Evolutionary conservation across 2,797 vertebrate genomes (phyloP), one percentile per base, ranked within the genome.

Genomic region (Parambassis ranga): DNA sequence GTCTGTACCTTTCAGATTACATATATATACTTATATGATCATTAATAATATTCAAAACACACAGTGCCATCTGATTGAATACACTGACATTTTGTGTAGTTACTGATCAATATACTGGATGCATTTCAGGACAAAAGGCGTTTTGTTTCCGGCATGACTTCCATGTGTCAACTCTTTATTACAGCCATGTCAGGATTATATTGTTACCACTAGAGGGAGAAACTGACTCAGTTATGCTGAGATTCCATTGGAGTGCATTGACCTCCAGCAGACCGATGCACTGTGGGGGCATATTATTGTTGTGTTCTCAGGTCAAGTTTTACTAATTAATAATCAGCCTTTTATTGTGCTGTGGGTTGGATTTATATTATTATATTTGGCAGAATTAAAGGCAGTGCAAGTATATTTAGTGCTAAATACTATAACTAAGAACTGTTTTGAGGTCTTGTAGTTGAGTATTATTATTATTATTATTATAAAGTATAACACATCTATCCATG

Each of bases 191-290:
- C 9, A 61, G 41, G 18, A n/a, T 19, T 50, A 7, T 19, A 8
- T 15, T 75, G 2, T 16, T 7, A 43, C 89, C 88, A 90, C 87
- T 85, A 91, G 89, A 88, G 86, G 88, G 89, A 10, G 74, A 61
- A 66, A 31, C 41, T 22, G 33, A 52, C 70, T 66, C 36, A 62
- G 41, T 24, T 71, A 60, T 85, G 44, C 32, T 3, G n/a, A 38
- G 26, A 69, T 22, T 18, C 26, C 1, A 11, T n/a, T 3, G 4
- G 9, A 20, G 38, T 7, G 33, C 27, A 28, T 5, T 9, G 2
- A 35, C 16, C 33, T 39, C n/a, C n/a, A 46, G 33, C 38, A 43
- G 20, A 36, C 14, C 9, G 2, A 22, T 6, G 4, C 23, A 15
- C 1, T 8, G 13, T 11, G 62, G 66, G 50, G 2, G 5, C 32